A percentile compares a stretch with the other conserved stretches of the same genome.
Evolutionary conservation across 1,140 invertebrate genomes (phyloP).

Genomic region (Drosophila lowei): DNA sequence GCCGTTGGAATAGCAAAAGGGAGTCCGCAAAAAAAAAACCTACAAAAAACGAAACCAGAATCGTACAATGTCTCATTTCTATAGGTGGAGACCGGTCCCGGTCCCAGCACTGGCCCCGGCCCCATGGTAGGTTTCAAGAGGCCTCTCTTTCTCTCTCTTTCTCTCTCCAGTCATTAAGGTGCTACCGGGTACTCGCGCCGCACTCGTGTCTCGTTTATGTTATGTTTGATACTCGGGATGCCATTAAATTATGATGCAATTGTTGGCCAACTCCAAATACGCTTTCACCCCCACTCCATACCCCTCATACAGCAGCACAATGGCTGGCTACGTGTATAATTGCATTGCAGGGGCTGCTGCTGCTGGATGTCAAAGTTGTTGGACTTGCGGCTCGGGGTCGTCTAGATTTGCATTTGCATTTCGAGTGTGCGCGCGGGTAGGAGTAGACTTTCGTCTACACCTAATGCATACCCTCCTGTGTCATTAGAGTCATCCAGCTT

Average conservation of each 20-base stretch:
- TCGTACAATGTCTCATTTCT: constrained; percentile 11
- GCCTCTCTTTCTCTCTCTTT: not conserved
- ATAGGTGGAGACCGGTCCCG: not conserved
- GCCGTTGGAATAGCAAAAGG: not conserved
- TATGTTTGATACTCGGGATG: constrained; percentile 34
- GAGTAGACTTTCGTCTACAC: constrained; percentile 8
- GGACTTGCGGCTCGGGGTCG: constrained; percentile 50
- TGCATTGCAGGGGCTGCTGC: not conserved
- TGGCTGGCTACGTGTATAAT: no score
- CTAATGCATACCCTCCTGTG: not conserved
- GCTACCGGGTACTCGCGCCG: constrained; percentile 1
- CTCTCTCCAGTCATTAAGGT: constrained; percentile 28
- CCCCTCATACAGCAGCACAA: no score
- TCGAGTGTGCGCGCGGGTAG: constrained; percentile 3
- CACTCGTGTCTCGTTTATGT: constrained; percentile 18
- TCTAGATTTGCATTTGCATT: constrained; percentile 39
- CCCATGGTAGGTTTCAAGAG: not conserved
- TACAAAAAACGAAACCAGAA: constrained; percentile 23
- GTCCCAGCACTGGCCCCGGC: not conserved
- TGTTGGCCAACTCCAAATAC: no score
- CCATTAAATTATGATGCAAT: constrained; percentile 33
- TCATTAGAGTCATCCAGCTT: no score
- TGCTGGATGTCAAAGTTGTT: constrained; percentile 50
- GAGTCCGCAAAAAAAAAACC: constrained; percentile 19
- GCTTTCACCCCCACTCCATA: no score